Evolutionary conservation across 2,888 invertebrate genomes (phyloP).

Genomic region (Linnaemya tessellans): DNA sequence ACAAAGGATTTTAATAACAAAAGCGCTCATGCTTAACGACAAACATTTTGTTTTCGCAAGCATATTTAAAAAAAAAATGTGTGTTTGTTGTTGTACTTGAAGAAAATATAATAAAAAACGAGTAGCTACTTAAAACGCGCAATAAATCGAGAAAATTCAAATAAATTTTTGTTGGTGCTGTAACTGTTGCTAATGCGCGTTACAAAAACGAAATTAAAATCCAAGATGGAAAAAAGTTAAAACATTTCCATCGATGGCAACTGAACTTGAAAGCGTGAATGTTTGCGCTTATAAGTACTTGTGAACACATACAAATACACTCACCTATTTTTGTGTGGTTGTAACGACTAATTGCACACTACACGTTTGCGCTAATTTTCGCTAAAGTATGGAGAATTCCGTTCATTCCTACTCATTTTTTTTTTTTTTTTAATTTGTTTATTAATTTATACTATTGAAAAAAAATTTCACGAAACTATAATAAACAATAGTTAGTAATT

Average conservation of each 20-base stretch:
- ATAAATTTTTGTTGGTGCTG: conserved; percentile 12
- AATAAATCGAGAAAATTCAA: conserved; percentile 50
- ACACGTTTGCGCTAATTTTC: no score
- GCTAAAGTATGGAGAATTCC: no score
- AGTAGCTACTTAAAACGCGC: conserved; percentile 48
- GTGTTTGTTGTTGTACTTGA: conserved; percentile 21
- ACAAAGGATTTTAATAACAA: conserved; percentile 59
- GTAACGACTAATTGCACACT: no score
- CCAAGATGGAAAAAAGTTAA: conserved; percentile 4
- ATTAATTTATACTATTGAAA: no score
- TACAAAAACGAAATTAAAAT: conserved; percentile 5
- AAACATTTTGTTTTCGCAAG: conserved; percentile 49
- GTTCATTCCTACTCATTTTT: no score
- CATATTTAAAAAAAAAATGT: conserved; percentile 43
- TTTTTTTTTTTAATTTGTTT: no score
- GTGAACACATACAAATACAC: no score
- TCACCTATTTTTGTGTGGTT: no score
- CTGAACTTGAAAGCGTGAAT: background rate
- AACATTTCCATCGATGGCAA: conserved; percentile 13
- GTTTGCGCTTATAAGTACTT: no score
- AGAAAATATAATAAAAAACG: conserved; percentile 9
- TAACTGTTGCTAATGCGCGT: conserved; percentile 1
- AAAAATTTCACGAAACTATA: no score
- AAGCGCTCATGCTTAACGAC: conserved; percentile 51
- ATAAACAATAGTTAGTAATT: no score